These are phyloP conservation scores for Phocides pigmalion DNA, from an alignment of 1,140 invertebrate genomes.

Conservation along the genomic window DNA sequence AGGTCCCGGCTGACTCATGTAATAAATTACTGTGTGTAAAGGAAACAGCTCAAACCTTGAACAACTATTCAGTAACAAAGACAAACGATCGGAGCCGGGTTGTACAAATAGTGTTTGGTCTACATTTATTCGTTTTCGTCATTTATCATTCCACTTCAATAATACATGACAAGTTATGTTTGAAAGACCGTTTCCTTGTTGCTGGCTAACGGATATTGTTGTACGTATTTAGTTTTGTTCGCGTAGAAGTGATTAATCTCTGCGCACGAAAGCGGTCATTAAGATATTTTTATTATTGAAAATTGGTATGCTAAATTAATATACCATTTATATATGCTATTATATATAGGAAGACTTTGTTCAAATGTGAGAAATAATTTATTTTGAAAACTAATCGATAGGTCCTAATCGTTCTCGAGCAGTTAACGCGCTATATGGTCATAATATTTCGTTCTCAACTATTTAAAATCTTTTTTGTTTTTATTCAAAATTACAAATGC, in stretches of 20 bases:
- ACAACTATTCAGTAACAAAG: constrained; percentile 48
- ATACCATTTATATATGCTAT: not conserved
- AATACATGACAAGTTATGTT: constrained; percentile 7
- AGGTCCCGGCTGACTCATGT: constrained; percentile 36
- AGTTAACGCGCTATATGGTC: too few relatives aligned
- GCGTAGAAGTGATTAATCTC: constrained; percentile 14
- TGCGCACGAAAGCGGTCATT: constrained; percentile 3
- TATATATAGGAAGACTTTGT: too few relatives aligned
- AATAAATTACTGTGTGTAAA: constrained; percentile 49
- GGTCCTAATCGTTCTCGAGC: too few relatives aligned
- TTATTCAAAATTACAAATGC: too few relatives aligned
- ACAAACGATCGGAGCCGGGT: constrained; percentile 48
- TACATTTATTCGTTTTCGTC: constrained; percentile 25
- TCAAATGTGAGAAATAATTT: too few relatives aligned
- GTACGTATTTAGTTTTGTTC: not conserved
- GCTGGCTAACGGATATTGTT: constrained; percentile 2
- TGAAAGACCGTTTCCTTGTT: constrained; percentile 10
- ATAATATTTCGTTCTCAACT: too few relatives aligned
- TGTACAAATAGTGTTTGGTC: constrained; percentile 19
- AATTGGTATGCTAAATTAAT: not conserved
- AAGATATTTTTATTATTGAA: not conserved
- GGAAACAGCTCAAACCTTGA: constrained; percentile 55
- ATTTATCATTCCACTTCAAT: constrained; percentile 36
- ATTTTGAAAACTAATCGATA: too few relatives aligned
- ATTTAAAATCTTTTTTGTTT: too few relatives aligned